Percentiles rank a stretch among this genome's conserved stretches.
phyloP scores from a whole-genome alignment of 1,140 invertebrate species.

The roundworm (Caenorhabditis elegans) region WBcel235 BX284604.4:6259001-6259500 shows the following conservation, averaged over 20 bases:
- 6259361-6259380: not conserved
- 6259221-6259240: not conserved
- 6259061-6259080: not conserved
- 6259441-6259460: not conserved
- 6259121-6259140: not conserved
- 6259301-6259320: not conserved
- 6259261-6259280: not conserved
- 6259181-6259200: conserved; percentile 6
- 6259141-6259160: not conserved
- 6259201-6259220: not conserved
- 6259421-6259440: no score
- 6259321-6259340: conserved; percentile 8
- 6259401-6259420: no score
- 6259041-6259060: not conserved
- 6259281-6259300: not conserved
- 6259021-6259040: not conserved
- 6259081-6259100: not conserved
- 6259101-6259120: not conserved
- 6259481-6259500: no score
- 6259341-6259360: not conserved
- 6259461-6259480: no score
- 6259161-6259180: not conserved
- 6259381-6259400: not conserved
- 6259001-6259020: not conserved
- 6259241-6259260: not conserved